Evolutionary conservation across 1,140 invertebrate genomes (phyloP).

Genomic region (Bombyx mori): ASM3026992v2 NC_085110.1:10616001-10616500

Average conservation of each 20-base stretch:
- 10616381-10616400: too few relatives aligned
- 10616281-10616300: too few relatives aligned
- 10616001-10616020: background rate
- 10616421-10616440: too few relatives aligned
- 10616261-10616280: background rate
- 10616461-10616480: too few relatives aligned
- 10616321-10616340: too few relatives aligned
- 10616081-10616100: background rate
- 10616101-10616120: background rate
- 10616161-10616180: background rate
- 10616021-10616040: background rate
- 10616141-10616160: constrained; percentile 1
- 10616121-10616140: background rate
- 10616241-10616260: constrained; percentile 10
- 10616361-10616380: too few relatives aligned
- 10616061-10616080: background rate
- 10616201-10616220: background rate
- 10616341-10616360: too few relatives aligned
- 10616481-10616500: too few relatives aligned
- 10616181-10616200: background rate
- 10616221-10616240: constrained; percentile 8
- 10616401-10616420: too few relatives aligned
- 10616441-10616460: too few relatives aligned
- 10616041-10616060: constrained; percentile 1
- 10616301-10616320: too few relatives aligned